Base-by-base conservation (phyloP, 2,888 invertebrate species). In the Taenaris catops region DNA sequence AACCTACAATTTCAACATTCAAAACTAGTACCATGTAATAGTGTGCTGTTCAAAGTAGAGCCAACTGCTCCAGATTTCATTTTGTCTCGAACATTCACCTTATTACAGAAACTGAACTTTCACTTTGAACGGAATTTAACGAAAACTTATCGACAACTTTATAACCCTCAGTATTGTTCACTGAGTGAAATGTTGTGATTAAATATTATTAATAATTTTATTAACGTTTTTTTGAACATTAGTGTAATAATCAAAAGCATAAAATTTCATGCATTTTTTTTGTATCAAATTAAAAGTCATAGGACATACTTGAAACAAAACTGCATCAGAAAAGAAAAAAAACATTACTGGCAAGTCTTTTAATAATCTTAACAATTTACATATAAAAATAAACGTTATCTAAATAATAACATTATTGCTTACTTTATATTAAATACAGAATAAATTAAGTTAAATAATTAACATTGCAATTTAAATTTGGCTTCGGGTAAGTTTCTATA, bases 391-490 rank as follows among this genome's bases (percentile, higher is more conserved):
- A 25, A 25, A n/a, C n/a, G 18, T 32, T 1, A 12, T 18, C 24
- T 12, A 28, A 41, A 38, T 43, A 39, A 36, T 9, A 35, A 29
- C 33, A 24, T 35, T 40, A 41, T 37, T 25, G 24, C 25, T 35
- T 26, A 39, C 32, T 28, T 42, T 49, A 43, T 25, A 41, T 42
- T 44, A 43, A 49, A 55, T 52, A 51, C 53, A 53, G 54, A 61
- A 52, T 52, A 34, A 34, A 16, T 38, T 41, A 43, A 40, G 9
- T 34, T 40, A 37, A 49, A 58, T 60, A 62, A 46, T 53, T 53
- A 54, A 74, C 58, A 75, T 71, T 74, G 66, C 67, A 67, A 59
- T 59, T 21, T 33, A 1, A 55, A 64, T 81, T 80, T 78, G 80
- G 78, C 67, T 65, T 75, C 58, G 60, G 61, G 68, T 34, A 52